Percentiles rank a stretch among this genome's conserved stretches.
phyloP scores from a whole-genome alignment of 1,140 invertebrate genomes.

The Bilobella aurantiaca region DNA sequence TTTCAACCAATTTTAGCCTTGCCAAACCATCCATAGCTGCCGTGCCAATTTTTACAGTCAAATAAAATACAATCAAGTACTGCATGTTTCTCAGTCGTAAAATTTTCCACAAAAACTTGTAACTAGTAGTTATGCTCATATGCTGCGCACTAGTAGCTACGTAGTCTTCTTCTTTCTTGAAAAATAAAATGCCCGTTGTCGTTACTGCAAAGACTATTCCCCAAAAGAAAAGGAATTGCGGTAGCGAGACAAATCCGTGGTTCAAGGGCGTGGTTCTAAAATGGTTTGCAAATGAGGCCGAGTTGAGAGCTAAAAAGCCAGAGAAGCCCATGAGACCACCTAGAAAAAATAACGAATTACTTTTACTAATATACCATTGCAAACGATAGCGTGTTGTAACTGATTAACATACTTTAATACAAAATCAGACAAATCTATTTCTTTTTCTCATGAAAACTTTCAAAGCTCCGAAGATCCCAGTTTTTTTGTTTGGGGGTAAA shows the following conservation, averaged over 20 bases:
- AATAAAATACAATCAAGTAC: conserved; percentile 63
- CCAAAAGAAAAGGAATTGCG: conserved; percentile 85
- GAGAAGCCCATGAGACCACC: conserved; percentile 52
- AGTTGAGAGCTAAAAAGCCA: conserved; percentile 51
- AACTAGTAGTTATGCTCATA: conserved; percentile 64
- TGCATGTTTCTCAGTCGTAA: conserved; percentile 70
- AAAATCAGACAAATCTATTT: too few relatives aligned
- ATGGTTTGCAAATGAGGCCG: conserved; percentile 49
- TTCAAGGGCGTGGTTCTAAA: conserved; percentile 32
- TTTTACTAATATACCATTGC: too few relatives aligned
- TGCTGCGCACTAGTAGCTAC: conserved; percentile 41
- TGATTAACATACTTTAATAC: too few relatives aligned
- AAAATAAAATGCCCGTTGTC: conserved; percentile 79
- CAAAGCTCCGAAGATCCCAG: too few relatives aligned
- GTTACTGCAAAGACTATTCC: conserved; percentile 77
- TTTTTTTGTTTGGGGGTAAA: too few relatives aligned
- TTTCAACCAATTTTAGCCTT: conserved; percentile 5
- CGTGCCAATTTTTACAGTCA: conserved; percentile 51
- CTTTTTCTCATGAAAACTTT: too few relatives aligned
- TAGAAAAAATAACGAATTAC: too few relatives aligned
- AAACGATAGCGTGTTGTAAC: too few relatives aligned
- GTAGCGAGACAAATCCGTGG: background rate
- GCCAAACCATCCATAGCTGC: background rate
- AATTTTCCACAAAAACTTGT: conserved; percentile 70
- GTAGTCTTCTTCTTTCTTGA: conserved; percentile 68